Percentiles rank a stretch among this genome's conserved stretches.
These are phyloP conservation scores for Cynopterus brachyotis DNA, from an alignment of 2,113 vertebrate genomes.

Conservation along the genomic window DNA sequence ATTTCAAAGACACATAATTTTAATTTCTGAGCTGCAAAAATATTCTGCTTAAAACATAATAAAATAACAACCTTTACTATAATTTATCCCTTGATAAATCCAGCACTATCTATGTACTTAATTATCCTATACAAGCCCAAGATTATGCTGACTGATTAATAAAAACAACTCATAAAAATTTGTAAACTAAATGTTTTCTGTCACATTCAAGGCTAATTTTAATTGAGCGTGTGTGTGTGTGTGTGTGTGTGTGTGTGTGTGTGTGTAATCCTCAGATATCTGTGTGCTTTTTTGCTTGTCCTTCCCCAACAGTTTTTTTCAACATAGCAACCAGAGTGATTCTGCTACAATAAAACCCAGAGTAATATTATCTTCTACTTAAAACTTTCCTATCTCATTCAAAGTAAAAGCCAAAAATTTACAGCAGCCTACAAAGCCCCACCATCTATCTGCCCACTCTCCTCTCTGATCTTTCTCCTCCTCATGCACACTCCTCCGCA, in stretches of 20 bases:
- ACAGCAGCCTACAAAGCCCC: background rate
- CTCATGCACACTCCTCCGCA: background rate
- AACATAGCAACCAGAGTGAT: background rate
- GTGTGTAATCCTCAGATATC: background rate
- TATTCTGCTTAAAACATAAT: background rate
- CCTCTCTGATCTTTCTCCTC: background rate
- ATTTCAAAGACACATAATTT: constrained; percentile 26
- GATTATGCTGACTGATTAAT: background rate
- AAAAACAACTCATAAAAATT: background rate
- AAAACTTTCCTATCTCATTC: background rate
- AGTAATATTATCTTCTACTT: background rate
- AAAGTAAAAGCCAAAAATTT: background rate
- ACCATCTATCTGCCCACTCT: background rate
- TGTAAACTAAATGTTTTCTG: constrained; percentile 21
- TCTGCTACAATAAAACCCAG: background rate
- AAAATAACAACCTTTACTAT: background rate
- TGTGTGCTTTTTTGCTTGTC: background rate
- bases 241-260: background rate
- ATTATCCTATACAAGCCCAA: background rate
- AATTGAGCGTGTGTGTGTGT: background rate
- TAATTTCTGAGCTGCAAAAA: background rate
- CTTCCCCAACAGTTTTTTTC: background rate
- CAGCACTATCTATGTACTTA: background rate
- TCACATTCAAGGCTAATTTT: background rate
- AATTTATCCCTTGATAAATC: background rate